phyloP scores from a whole-genome alignment of 1,140 invertebrate genomes.

The Eriosoma lanigerum region DNA sequence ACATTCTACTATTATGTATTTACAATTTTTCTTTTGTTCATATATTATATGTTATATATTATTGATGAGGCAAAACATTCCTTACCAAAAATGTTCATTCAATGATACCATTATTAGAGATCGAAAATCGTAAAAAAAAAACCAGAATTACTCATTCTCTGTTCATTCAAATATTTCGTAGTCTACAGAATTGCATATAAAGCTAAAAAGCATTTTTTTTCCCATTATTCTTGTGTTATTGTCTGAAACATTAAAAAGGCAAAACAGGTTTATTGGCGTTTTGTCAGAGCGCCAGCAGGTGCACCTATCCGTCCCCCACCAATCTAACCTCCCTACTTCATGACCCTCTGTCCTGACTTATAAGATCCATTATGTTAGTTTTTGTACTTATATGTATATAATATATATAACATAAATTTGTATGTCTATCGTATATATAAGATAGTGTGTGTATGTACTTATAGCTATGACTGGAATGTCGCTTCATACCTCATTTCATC shows the following conservation, averaged over 20 bases:
- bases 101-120: conserved; percentile 1
- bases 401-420: conserved; percentile 35
- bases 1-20: not conserved
- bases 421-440: not conserved
- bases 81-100: conserved; percentile 20
- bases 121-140: conserved; percentile 18
- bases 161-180: conserved; percentile 21
- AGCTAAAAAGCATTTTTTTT: conserved; percentile 44
- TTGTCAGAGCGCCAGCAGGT: conserved; percentile 51
- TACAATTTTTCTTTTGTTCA: conserved; percentile 1
- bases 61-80: conserved; percentile 2
- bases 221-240: conserved; percentile 31
- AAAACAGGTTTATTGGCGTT: conserved; percentile 51
- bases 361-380: conserved; percentile 40
- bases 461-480: conserved; percentile 43
- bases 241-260: conserved; percentile 46
- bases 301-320: conserved; percentile 27
- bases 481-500: conserved; percentile 49
- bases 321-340: conserved; percentile 14
- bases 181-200: conserved; percentile 28
- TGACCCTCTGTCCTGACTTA: not conserved
- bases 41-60: not conserved
- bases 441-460: conserved; percentile 8
- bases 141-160: not conserved
- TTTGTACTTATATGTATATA: conserved; percentile 2